Evolutionary conservation across 2,113 vertebrate genomes (phyloP).

Genomic region (Anolis carolinensis): DNA sequence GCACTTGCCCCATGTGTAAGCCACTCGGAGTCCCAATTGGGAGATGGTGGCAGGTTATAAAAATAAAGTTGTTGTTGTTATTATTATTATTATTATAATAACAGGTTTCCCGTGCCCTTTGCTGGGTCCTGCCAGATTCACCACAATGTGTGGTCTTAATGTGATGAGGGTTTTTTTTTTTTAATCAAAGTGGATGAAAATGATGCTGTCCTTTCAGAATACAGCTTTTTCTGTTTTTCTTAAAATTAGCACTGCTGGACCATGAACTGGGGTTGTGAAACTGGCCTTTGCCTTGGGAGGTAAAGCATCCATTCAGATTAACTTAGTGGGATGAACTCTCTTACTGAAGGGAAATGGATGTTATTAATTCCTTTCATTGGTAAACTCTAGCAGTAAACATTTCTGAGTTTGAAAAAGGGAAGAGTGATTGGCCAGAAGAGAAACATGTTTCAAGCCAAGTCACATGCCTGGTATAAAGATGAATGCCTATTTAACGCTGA

Average conservation of each 20-base stretch:
- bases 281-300: slow-evolving; percentile 26
- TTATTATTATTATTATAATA: too few relatives aligned
- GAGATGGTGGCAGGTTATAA: too few relatives aligned
- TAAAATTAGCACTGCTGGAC: slow-evolving; percentile 14
- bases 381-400: background rate
- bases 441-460: slow-evolving; percentile 33
- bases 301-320: slow-evolving; percentile 41
- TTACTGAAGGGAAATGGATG: background rate
- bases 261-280: slow-evolving; percentile 3
- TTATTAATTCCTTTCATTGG: background rate
- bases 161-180: too few relatives aligned
- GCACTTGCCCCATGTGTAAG: too few relatives aligned
- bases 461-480: slow-evolving; percentile 42
- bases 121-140: too few relatives aligned
- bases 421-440: slow-evolving; percentile 28
- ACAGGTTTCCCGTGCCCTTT: too few relatives aligned
- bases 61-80: too few relatives aligned
- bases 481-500: slow-evolving; percentile 55
- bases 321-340: slow-evolving; percentile 25
- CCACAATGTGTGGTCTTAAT: too few relatives aligned
- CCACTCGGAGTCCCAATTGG: too few relatives aligned
- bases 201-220: slow-evolving; percentile 15
- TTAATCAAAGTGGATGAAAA: too few relatives aligned
- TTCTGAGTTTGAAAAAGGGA: slow-evolving; percentile 19
- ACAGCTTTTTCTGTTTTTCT: slow-evolving; percentile 15